These are phyloP conservation scores for Hydrolagus colliei DNA, from an alignment of 2,797 vertebrate species.

Conservation along the genomic window DNA sequence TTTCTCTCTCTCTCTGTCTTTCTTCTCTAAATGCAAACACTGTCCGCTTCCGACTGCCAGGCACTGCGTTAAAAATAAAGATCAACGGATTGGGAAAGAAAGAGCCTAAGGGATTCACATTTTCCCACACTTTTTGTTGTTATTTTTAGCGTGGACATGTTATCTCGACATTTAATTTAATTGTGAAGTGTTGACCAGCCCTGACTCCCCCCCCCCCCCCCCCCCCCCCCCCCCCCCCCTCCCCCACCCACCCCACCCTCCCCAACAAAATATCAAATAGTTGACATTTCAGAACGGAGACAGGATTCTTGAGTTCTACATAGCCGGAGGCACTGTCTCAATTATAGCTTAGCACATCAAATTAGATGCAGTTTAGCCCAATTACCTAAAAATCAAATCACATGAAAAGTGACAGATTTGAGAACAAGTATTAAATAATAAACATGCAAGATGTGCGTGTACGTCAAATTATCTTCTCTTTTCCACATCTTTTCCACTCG, in stretches of 20 bases:
- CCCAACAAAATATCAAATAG: conserved; percentile 31
- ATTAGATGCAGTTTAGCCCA: conserved; percentile 86
- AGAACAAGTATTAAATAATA: conserved; percentile 48
- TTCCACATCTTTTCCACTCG: no score
- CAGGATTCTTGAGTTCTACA: conserved; percentile 60
- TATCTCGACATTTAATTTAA: conserved; percentile 58
- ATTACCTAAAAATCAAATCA: conserved; percentile 82
- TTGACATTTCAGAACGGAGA: conserved; percentile 59
- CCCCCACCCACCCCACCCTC: no score
- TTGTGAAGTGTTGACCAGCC: conserved; percentile 36
- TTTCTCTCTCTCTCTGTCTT: no score
- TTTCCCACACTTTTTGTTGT: conserved; percentile 43
- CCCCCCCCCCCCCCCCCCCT: no score
- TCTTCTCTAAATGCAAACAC: conserved; percentile 46
- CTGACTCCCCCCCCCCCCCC: conserved; percentile 48
- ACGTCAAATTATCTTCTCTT: no score
- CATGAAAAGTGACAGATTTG: conserved; percentile 65
- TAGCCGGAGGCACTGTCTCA: conserved; percentile 77
- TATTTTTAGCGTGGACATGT: conserved; percentile 50
- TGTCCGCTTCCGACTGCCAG: conserved; percentile 42
- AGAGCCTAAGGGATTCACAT: conserved; percentile 44
- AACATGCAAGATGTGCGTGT: neutral
- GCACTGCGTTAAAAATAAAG: conserved; percentile 35
- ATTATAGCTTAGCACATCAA: conserved; percentile 84
- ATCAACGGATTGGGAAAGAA: conserved; percentile 47